Conservation (phyloP, 1,140 invertebrate species). For the Heterodera carotae region DNA sequence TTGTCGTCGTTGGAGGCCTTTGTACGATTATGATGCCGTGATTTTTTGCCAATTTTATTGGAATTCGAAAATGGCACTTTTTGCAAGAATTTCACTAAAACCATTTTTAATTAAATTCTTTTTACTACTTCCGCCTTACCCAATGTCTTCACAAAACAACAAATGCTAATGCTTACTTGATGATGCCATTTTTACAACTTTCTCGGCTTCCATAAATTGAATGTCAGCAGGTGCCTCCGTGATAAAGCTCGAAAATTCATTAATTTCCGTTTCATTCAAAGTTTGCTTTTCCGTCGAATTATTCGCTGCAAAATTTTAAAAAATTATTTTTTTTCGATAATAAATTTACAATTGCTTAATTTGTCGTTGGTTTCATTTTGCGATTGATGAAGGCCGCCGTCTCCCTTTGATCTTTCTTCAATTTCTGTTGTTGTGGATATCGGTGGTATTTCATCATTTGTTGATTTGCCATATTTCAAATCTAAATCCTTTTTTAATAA, state of each 20-base stretch:
- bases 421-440: neutral
- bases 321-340: neutral
- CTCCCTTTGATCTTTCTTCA: neutral
- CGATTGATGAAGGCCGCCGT: neutral
- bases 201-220: constrained; percentile 1
- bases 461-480: neutral
- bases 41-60: neutral
- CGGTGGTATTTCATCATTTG: neutral
- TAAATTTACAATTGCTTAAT: neutral
- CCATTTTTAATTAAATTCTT: neutral
- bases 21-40: neutral
- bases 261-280: neutral
- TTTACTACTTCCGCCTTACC: no score
- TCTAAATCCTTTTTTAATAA: neutral
- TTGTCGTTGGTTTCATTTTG: neutral
- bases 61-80: neutral
- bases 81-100: neutral
- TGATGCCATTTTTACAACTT: neutral
- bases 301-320: neutral
- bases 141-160: no score
- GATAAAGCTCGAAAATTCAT: neutral
- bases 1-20: neutral
- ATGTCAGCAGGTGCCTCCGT: neutral
- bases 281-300: neutral
- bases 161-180: no score